Conservation (phyloP, 2,113 vertebrate genomes). For the Chionomys nivalis region DNA sequence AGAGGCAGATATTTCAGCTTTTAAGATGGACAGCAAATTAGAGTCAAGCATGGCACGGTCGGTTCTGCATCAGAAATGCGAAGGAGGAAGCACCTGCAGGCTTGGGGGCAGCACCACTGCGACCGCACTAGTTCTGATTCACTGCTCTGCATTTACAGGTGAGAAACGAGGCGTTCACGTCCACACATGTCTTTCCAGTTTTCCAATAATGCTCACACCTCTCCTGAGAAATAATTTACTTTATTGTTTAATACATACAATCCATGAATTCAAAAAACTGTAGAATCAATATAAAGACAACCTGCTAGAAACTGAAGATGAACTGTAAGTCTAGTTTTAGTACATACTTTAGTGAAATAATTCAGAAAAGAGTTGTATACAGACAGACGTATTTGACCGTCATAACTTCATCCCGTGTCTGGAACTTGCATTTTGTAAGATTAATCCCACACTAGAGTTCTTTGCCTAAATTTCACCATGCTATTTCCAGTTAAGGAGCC, state of each 20-base stretch:
- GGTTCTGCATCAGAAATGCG: conserved; percentile 21
- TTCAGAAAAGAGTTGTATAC: conserved; percentile 1
- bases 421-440: conserved; percentile 10
- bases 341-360: not conserved
- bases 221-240: too few relatives aligned
- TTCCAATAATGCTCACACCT: too few relatives aligned
- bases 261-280: not conserved
- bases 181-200: too few relatives aligned
- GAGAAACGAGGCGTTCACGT: too few relatives aligned
- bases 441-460: conserved; percentile 20
- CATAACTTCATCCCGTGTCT: not conserved
- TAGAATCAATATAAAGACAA: conserved; percentile 41
- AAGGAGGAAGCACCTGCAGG: too few relatives aligned
- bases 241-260: too few relatives aligned
- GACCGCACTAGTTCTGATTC: too few relatives aligned
- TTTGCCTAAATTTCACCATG: conserved; percentile 42
- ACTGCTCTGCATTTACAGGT: too few relatives aligned
- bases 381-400: conserved; percentile 1
- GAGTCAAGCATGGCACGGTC: conserved; percentile 84
- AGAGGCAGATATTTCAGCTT: conserved; percentile 80
- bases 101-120: too few relatives aligned
- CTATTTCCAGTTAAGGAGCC: conserved; percentile 30
- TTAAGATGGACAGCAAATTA: conserved; percentile 80
- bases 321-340: not conserved
- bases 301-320: conserved; percentile 33